Conservation (phyloP, 2,888 invertebrate genomes). For the Muscina levida region DNA sequence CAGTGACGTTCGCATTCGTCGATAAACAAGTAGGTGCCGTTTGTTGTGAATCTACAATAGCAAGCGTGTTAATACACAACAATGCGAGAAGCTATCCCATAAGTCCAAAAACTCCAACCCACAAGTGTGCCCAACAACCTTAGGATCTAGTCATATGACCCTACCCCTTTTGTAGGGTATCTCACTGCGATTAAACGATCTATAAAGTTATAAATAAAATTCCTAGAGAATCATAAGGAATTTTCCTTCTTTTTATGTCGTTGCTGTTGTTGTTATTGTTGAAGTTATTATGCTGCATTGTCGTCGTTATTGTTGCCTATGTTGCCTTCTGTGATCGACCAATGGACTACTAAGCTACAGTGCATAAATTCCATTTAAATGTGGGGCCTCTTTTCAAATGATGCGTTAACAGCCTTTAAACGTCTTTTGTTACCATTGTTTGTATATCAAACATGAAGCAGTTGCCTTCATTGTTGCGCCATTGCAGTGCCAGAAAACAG, state of each 20-base stretch:
- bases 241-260: conserved; percentile 6
- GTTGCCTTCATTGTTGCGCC: background rate
- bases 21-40: too few relatives aligned
- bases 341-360: conserved; percentile 2
- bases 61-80: too few relatives aligned
- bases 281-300: background rate
- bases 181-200: conserved; percentile 27
- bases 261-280: background rate
- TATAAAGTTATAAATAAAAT: conserved; percentile 42
- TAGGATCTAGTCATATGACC: too few relatives aligned
- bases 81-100: too few relatives aligned
- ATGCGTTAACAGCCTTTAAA: conserved; percentile 57
- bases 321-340: background rate
- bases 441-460: conserved; percentile 33
- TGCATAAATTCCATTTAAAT: conserved; percentile 54
- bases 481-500: conserved; percentile 21
- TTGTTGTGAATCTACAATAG: too few relatives aligned
- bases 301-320: conserved; percentile 1
- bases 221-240: conserved; percentile 25
- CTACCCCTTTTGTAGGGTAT: too few relatives aligned
- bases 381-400: conserved; percentile 33
- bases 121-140: too few relatives aligned
- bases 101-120: too few relatives aligned
- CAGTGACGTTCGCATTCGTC: too few relatives aligned
- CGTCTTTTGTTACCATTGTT: conserved; percentile 46